phyloP scores from a whole-genome alignment of 1,140 invertebrate species.

The Papilio machaon region DNA sequence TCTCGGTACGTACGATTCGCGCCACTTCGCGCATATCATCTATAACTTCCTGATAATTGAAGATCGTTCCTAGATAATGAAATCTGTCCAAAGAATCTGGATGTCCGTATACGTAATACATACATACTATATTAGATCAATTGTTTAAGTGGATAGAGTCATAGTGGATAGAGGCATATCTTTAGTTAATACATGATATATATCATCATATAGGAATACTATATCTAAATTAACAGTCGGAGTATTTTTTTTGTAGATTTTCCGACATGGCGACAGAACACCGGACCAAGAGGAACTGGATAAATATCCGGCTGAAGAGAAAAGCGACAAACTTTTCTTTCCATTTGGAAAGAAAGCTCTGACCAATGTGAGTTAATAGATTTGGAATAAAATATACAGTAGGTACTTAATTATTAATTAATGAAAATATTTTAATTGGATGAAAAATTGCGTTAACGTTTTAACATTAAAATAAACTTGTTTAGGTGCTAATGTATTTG shows the following conservation, averaged over 20 bases:
- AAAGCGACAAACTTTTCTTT: conserved; percentile 83
- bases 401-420: background rate
- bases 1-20: conserved; percentile 64
- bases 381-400: background rate
- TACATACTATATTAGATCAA: background rate
- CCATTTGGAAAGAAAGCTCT: conserved; percentile 87
- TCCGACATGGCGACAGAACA: conserved; percentile 90
- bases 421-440: background rate
- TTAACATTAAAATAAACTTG: background rate
- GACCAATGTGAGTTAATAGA: conserved; percentile 85
- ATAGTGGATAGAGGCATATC: too few relatives aligned
- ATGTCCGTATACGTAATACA: background rate
- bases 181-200: background rate
- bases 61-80: conserved; percentile 40
- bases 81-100: background rate
- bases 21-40: conserved; percentile 41
- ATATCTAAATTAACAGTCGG: background rate
- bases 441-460: background rate
- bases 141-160: background rate
- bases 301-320: conserved; percentile 85
- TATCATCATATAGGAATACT: background rate
- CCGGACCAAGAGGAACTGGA: conserved; percentile 83
- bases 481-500: background rate
- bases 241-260: conserved; percentile 79
- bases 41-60: conserved; percentile 45